phyloP scores from a whole-genome alignment of 1,140 invertebrate genomes.

The Chrysomallon squamiferum region DNA sequence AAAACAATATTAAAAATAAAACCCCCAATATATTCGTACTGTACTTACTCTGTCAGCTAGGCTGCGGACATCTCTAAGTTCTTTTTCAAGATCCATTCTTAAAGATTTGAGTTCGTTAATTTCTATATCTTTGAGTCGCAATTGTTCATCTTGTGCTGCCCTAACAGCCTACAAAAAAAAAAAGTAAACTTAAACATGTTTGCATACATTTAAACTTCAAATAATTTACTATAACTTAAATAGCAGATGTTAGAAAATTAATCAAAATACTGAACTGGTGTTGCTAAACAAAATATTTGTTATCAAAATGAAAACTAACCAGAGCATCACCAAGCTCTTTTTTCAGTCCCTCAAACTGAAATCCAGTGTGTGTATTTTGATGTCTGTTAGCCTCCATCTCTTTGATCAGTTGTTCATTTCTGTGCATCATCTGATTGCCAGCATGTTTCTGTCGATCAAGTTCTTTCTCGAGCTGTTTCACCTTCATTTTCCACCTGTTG shows the following conservation, averaged over 20 bases:
- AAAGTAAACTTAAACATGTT: neutral
- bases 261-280: too few species aligned
- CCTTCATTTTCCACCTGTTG: constrained; percentile 59
- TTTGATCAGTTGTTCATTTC: constrained; percentile 56
- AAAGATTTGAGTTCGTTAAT: constrained; percentile 58
- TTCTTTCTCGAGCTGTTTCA: constrained; percentile 56
- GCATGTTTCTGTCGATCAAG: constrained; percentile 54
- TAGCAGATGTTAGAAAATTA: too few species aligned
- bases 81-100: constrained; percentile 54
- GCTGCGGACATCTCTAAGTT: constrained; percentile 47
- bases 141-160: constrained; percentile 60
- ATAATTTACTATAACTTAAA: neutral
- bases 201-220: neutral
- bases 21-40: too few species aligned
- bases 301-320: constrained; percentile 49
- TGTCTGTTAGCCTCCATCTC: constrained; percentile 47
- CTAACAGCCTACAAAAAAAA: constrained; percentile 46
- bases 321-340: constrained; percentile 57
- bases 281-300: too few species aligned
- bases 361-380: constrained; percentile 41
- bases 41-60: constrained; percentile 51
- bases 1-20: neutral
- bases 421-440: constrained; percentile 48
- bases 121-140: constrained; percentile 57
- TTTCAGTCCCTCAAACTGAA: constrained; percentile 55